phyloP scores from a whole-genome alignment of 2,113 vertebrate species.

The Charadrius vociferus region DNA sequence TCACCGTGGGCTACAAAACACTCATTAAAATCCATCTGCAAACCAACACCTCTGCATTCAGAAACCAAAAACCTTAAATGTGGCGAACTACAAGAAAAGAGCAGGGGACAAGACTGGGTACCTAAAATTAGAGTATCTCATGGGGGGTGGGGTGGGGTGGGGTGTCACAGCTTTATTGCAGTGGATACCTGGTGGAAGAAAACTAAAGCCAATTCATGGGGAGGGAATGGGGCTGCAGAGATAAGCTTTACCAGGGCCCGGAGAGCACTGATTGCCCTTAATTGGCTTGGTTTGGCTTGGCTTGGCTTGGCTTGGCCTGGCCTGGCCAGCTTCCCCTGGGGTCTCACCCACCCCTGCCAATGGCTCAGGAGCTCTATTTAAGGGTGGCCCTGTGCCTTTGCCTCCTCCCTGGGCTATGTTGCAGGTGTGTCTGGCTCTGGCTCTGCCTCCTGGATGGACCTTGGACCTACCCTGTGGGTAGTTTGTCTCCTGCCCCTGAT shows the following conservation, averaged over 20 bases:
- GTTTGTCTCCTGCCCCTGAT: background rate
- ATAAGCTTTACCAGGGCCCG: background rate
- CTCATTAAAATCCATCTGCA: background rate
- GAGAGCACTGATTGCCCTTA: background rate
- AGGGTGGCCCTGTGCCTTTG: background rate
- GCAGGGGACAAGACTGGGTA: background rate
- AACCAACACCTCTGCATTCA: background rate
- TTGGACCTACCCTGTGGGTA: rapidly evolving
- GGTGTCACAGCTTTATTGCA: background rate
- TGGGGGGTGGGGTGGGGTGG: background rate
- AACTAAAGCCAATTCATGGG: background rate
- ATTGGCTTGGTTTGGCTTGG: background rate
- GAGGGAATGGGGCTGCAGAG: background rate
- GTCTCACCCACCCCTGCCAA: background rate
- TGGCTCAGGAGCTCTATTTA: background rate
- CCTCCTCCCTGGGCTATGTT: rapidly evolving
- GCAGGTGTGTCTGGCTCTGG: background rate
- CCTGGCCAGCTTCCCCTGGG: background rate
- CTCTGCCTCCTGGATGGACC: background rate
- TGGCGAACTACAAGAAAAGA: background rate
- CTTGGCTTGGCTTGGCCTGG: background rate
- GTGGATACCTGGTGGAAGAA: background rate
- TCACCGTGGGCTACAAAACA: rapidly evolving
- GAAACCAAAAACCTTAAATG: background rate
- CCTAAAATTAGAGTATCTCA: background rate